Evolutionary conservation across 2,888 invertebrate genomes (phyloP).

Genomic region (Pterostichus madidus): DNA sequence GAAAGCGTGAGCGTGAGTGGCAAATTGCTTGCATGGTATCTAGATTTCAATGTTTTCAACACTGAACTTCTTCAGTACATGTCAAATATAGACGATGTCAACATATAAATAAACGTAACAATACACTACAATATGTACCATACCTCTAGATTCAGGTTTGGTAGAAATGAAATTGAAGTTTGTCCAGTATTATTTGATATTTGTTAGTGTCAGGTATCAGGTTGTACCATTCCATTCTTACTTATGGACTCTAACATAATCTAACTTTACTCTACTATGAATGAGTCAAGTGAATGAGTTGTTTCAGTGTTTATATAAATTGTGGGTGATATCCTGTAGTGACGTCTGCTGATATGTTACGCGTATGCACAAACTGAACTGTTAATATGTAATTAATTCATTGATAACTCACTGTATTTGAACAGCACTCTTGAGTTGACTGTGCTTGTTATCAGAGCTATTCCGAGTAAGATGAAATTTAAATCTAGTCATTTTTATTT

Average conservation of each 20-base stretch:
- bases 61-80: constrained; percentile 58
- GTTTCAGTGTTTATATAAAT: constrained; percentile 66
- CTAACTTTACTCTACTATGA: constrained; percentile 28
- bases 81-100: constrained; percentile 54
- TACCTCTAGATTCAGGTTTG: constrained; percentile 25
- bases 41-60: constrained; percentile 64
- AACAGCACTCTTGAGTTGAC: constrained; percentile 58
- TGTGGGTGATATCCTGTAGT: constrained; percentile 60
- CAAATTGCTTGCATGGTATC: constrained; percentile 58
- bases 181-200: constrained; percentile 45
- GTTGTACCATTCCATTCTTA: constrained; percentile 40
- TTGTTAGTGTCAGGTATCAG: constrained; percentile 23
- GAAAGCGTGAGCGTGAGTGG: constrained; percentile 16
- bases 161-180: constrained; percentile 39
- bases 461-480: constrained; percentile 44
- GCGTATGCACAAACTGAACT: constrained; percentile 66
- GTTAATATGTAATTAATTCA: constrained; percentile 67
- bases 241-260: constrained; percentile 37
- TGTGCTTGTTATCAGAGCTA: constrained; percentile 57
- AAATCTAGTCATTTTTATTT: constrained; percentile 53
- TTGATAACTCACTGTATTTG: constrained; percentile 60
- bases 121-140: constrained; percentile 34
- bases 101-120: constrained; percentile 57
- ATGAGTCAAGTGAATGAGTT: constrained; percentile 41
- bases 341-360: constrained; percentile 62